phyloP scores from a whole-genome alignment of 2,113 vertebrate genomes.

The Pagrus major region DNA sequence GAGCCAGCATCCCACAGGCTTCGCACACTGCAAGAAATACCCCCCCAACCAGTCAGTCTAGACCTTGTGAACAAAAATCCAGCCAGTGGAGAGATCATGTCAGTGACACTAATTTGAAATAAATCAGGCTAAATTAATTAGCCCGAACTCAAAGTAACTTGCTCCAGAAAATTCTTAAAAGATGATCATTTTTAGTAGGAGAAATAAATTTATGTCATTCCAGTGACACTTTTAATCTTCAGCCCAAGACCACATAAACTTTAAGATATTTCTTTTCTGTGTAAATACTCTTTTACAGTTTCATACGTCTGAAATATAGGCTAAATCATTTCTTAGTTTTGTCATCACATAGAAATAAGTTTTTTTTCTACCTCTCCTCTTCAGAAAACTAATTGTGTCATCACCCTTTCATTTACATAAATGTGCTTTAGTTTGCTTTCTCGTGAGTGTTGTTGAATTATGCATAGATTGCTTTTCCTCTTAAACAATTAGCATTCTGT shows the following conservation, averaged over 20 bases:
- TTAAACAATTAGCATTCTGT: neutral
- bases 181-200: constrained; percentile 30
- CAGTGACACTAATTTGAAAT: constrained; percentile 56
- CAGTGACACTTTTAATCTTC: neutral
- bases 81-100: constrained; percentile 25
- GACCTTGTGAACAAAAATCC: constrained; percentile 44
- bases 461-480: neutral
- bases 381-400: neutral
- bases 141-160: constrained; percentile 32
- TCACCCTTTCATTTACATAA: neutral
- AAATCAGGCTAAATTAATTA: constrained; percentile 41
- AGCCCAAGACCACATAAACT: neutral
- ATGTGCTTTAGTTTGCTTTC: neutral
- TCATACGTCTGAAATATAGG: neutral
- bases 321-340: neutral
- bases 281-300: neutral
- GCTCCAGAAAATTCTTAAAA: constrained; percentile 20
- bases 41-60: constrained; percentile 29
- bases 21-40: constrained; percentile 56
- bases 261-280: constrained; percentile 1
- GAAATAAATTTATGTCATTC: constrained; percentile 12
- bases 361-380: neutral
- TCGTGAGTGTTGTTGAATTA: neutral
- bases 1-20: constrained; percentile 65
- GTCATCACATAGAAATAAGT: neutral